A percentile compares a stretch with the other conserved stretches of the same genome.
Evolutionary conservation across 2,797 vertebrate genomes (phyloP).

Genomic region (Amazonetta brasiliensis): DNA sequence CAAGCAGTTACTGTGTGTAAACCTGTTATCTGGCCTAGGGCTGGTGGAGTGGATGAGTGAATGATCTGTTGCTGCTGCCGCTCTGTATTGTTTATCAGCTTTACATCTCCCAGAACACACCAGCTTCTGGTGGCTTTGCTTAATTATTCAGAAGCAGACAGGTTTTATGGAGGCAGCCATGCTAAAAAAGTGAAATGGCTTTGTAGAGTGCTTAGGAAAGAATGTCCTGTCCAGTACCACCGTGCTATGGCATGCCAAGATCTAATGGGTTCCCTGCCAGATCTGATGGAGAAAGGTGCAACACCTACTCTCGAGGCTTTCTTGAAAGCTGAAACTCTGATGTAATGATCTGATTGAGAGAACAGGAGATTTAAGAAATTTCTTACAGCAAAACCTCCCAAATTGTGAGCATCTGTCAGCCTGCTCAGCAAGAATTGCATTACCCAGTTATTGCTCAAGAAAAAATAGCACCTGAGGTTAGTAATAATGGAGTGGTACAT

Average conservation of each 20-base stretch:
- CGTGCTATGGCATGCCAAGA: not conserved
- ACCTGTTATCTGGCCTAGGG: not conserved
- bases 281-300: not conserved
- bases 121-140: not conserved
- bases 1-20: not conserved
- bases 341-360: not conserved
- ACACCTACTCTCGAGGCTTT: not conserved
- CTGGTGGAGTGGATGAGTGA: not conserved
- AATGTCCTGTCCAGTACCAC: not conserved
- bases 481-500: not conserved
- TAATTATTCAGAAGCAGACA: not conserved
- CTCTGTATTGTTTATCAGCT: not conserved
- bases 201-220: rapidly evolving
- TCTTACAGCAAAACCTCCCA: not conserved
- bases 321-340: not conserved
- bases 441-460: not conserved
- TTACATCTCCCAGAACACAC: not conserved
- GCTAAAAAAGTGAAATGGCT: not conserved
- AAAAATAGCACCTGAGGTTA: not conserved
- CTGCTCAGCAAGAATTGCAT: not conserved
- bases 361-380: not conserved
- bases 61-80: not conserved
- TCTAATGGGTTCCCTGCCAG: not conserved
- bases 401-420: not conserved
- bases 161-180: not conserved